Evolutionary conservation across 2,113 vertebrate genomes (phyloP).

Genomic region (Zosterops pallidus): DNA sequence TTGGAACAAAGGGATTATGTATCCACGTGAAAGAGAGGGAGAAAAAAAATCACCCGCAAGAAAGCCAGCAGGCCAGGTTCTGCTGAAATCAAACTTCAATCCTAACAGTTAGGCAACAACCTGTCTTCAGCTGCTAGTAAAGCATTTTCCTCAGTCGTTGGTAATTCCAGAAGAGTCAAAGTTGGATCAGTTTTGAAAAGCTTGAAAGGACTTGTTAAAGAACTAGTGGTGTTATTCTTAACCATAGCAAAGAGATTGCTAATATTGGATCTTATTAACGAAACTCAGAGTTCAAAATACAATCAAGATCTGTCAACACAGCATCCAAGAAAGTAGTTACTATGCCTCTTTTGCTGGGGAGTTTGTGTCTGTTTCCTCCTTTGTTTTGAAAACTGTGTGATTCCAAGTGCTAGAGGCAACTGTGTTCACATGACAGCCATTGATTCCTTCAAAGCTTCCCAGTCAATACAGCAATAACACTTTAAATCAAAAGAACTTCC

Average conservation of each 20-base stretch:
- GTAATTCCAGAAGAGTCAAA: not conserved
- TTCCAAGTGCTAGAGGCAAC: not conserved
- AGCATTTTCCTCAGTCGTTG: not conserved
- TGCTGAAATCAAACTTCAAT: not conserved
- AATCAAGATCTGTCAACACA: not conserved
- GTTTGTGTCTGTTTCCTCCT: not conserved
- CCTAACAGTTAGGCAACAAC: not conserved
- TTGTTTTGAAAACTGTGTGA: not conserved
- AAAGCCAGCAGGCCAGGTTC: not conserved
- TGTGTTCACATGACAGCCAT: not conserved
- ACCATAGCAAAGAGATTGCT: not conserved
- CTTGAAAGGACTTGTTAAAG: not conserved
- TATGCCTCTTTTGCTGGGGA: not conserved
- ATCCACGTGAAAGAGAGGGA: not conserved
- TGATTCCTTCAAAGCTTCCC: slow-evolving; percentile 40
- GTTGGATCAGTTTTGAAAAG: not conserved
- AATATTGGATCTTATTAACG: not conserved
- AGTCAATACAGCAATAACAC: not conserved
- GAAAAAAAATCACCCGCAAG: not conserved
- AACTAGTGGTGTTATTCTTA: not conserved
- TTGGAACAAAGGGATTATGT: not conserved
- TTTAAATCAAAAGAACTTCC: slow-evolving; percentile 35
- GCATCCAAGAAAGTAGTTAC: not conserved
- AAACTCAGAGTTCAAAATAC: slow-evolving; percentile 5
- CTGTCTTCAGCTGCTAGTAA: not conserved